Percentiles rank a stretch among this genome's conserved stretches.
These are phyloP conservation scores for Poeciliopsis gracilis DNA, from an alignment of 2,797 vertebrate genomes.

Conservation along the genomic window DNA sequence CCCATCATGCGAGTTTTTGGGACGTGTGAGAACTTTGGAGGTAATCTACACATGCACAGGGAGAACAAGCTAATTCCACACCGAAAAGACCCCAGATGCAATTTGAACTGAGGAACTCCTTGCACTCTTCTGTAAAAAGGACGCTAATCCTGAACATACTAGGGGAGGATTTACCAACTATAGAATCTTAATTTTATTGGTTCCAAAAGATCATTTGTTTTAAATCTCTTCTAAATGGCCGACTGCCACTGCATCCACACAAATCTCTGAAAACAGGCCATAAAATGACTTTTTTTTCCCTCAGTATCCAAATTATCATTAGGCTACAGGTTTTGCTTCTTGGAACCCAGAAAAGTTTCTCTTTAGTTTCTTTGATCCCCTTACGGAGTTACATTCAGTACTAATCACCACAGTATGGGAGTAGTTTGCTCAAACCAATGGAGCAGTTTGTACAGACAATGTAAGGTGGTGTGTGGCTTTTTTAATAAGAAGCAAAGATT, in stretches of 20 bases:
- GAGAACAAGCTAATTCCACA: neutral
- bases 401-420: neutral
- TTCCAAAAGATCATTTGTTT: neutral
- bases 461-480: neutral
- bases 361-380: neutral
- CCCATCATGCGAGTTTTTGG: neutral
- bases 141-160: neutral
- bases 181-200: neutral
- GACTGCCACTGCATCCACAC: neutral
- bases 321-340: neutral
- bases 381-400: neutral
- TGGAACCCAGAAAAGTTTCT: neutral
- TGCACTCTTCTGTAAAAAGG: neutral
- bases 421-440: neutral
- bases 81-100: neutral
- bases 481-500: neutral
- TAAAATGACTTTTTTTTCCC: neutral
- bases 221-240: neutral
- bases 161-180: slow-evolving; percentile 4
- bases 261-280: neutral
- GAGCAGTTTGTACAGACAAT: neutral
- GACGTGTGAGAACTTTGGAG: neutral
- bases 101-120: neutral
- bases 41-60: neutral
- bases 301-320: neutral